Evolutionary conservation across 1,140 invertebrate species (phyloP).

Genomic region (Drosophila fuyamai): DNA sequence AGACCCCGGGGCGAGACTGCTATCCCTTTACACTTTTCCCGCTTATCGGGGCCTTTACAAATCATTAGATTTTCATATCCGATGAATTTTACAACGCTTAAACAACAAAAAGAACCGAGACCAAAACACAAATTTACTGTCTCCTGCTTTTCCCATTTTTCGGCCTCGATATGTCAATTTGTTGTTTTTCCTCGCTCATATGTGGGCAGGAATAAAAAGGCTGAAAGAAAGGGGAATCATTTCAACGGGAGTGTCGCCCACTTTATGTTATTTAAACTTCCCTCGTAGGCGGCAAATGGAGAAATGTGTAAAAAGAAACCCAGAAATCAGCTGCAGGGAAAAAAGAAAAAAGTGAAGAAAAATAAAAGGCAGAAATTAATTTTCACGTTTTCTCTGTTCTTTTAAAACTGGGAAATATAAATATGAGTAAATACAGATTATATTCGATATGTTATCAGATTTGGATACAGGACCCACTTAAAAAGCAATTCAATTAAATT

Average conservation of each 20-base stretch:
- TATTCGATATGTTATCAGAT: slow-evolving; percentile 17
- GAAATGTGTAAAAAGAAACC: slow-evolving; percentile 27
- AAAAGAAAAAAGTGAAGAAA: slow-evolving; percentile 46
- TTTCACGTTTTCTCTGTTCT: slow-evolving; percentile 24
- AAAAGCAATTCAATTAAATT: background rate
- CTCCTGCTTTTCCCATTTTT: slow-evolving; percentile 56
- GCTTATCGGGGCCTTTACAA: slow-evolving; percentile 80
- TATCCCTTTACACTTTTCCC: slow-evolving; percentile 32
- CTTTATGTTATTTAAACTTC: slow-evolving; percentile 81
- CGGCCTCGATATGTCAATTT: slow-evolving; percentile 74
- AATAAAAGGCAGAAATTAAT: slow-evolving; percentile 65
- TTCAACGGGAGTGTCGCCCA: slow-evolving; percentile 58
- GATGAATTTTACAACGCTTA: slow-evolving; percentile 83
- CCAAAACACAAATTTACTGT: slow-evolving; percentile 46
- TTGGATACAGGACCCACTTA: slow-evolving; percentile 9
- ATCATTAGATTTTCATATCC: slow-evolving; percentile 83
- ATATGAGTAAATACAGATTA: slow-evolving; percentile 41
- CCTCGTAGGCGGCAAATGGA: slow-evolving; percentile 58
- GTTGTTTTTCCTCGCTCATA: slow-evolving; percentile 56
- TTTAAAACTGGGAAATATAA: slow-evolving; percentile 40
- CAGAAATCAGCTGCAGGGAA: slow-evolving; percentile 33
- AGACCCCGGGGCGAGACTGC: slow-evolving; percentile 36
- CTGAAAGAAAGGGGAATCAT: slow-evolving; percentile 27
- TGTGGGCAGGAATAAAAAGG: slow-evolving; percentile 21
- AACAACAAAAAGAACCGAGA: slow-evolving; percentile 26